Conservation (phyloP, 2,888 invertebrate species). For the Platerodrilus igneus region DNA sequence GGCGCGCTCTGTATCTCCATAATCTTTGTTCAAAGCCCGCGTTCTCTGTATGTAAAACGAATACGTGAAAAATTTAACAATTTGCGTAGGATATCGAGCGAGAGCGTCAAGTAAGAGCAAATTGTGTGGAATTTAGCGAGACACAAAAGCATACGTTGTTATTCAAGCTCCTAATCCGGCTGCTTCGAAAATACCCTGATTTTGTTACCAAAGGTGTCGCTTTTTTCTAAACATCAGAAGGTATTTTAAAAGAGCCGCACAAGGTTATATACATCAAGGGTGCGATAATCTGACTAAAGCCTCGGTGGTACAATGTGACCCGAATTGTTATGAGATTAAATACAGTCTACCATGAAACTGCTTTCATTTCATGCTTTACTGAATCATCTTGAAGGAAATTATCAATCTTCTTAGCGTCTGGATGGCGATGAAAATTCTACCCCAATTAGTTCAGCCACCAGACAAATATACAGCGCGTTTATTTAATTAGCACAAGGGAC, state of each 20-base stretch:
- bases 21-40: constrained; percentile 20
- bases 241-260: constrained; percentile 13
- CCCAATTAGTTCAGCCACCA: constrained; percentile 1
- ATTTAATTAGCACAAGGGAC: constrained; percentile 4
- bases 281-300: constrained; percentile 30
- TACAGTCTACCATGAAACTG: constrained; percentile 30
- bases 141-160: constrained; percentile 25
- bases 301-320: constrained; percentile 26
- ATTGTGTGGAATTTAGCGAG: constrained; percentile 29
- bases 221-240: constrained; percentile 22
- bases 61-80: constrained; percentile 29
- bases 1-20: constrained; percentile 15
- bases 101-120: constrained; percentile 28
- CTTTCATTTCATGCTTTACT: constrained; percentile 31
- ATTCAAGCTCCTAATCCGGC: constrained; percentile 24
- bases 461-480: neutral
- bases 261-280: constrained; percentile 21
- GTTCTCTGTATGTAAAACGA: constrained; percentile 21
- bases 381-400: constrained; percentile 28
- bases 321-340: constrained; percentile 33
- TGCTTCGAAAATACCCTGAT: constrained; percentile 22
- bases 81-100: constrained; percentile 30
- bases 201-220: constrained; percentile 23
- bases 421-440: constrained; percentile 6
- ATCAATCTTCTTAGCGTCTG: constrained; percentile 29